A percentile compares a stretch with the other conserved stretches of the same genome.
Conservation (phyloP, 2,888 invertebrate genomes). For the Tetragonisca angustula region DNA sequence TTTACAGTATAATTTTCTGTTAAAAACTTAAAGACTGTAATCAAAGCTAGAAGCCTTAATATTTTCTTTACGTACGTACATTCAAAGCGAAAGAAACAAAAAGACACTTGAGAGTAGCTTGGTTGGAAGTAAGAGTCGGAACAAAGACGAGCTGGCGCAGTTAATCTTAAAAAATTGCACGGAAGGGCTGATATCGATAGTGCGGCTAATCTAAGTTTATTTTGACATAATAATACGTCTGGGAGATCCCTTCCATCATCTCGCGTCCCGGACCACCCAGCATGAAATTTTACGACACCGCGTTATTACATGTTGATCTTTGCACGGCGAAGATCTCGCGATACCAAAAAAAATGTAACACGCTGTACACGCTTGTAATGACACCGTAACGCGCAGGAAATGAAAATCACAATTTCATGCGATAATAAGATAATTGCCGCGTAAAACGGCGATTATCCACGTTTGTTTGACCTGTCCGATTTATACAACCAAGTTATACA, state of each 20-base stretch:
- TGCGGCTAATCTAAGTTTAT: constrained; percentile 16
- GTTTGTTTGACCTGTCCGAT: neutral
- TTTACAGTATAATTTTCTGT: too few relatives aligned
- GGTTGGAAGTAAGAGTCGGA: neutral
- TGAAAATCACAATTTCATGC: neutral
- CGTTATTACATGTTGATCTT: constrained; percentile 10
- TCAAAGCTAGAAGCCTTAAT: too few relatives aligned
- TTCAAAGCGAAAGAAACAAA: neutral
- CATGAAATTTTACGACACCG: constrained; percentile 24
- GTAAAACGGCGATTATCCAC: neutral
- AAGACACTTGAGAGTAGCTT: neutral
- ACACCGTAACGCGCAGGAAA: neutral
- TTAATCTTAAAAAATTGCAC: neutral
- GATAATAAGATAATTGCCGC: constrained; percentile 4
- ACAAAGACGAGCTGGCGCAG: neutral
- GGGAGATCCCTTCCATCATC: neutral
- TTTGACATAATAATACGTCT: constrained; percentile 15
- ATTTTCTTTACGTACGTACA: too few relatives aligned
- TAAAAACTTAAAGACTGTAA: too few relatives aligned
- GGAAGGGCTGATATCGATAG: too few relatives aligned
- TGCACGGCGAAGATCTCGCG: constrained; percentile 4
- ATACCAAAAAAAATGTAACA: neutral
- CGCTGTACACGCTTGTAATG: neutral
- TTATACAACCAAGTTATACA: too few relatives aligned
- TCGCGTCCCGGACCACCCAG: constrained; percentile 27